phyloP scores from a whole-genome alignment of 2,797 vertebrate genomes.

The Stomatorhinus walkeri region DNA sequence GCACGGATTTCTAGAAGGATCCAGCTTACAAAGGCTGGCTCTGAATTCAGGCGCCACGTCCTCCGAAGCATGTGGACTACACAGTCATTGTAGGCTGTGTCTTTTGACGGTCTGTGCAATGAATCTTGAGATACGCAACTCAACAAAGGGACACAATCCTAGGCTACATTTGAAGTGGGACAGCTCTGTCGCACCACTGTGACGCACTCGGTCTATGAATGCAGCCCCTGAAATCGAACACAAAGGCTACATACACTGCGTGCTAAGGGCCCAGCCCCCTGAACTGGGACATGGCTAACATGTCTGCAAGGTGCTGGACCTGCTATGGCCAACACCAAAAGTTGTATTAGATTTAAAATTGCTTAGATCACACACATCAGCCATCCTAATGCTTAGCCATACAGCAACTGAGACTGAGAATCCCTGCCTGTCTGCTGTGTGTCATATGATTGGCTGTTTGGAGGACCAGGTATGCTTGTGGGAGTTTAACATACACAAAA shows the following conservation, averaged over 20 bases:
- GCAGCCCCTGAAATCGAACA: background rate
- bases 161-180: background rate
- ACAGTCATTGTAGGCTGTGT: background rate
- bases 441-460: background rate
- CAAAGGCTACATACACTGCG: background rate
- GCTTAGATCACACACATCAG: background rate
- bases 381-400: background rate
- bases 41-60: background rate
- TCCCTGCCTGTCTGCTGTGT: background rate
- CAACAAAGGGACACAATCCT: background rate
- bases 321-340: background rate
- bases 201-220: background rate
- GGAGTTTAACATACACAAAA: background rate
- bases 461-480: background rate
- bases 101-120: background rate
- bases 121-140: background rate
- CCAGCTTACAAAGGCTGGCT: background rate
- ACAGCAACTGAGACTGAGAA: background rate
- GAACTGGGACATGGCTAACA: background rate
- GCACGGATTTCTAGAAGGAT: background rate
- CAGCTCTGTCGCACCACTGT: background rate
- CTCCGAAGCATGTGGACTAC: background rate
- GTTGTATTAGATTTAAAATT: background rate
- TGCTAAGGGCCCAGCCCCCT: background rate
- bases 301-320: background rate